Conservation (phyloP, 2,113 vertebrate genomes). For the Tinamus guttatus region DNA sequence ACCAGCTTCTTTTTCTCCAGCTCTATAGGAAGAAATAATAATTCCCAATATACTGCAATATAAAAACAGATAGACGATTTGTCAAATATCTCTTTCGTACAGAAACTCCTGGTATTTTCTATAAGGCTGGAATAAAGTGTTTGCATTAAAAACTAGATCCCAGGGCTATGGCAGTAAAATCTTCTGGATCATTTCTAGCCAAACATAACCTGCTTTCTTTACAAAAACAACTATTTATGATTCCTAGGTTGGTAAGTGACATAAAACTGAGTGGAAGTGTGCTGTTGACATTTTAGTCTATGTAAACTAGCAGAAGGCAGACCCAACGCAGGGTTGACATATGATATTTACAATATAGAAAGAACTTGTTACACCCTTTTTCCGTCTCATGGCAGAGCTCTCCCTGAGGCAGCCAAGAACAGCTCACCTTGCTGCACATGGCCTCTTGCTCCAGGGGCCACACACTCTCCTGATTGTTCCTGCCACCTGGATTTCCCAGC, state of each 20-base stretch:
- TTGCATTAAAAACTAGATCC: background rate
- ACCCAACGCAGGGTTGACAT: constrained; percentile 49
- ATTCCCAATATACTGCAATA: background rate
- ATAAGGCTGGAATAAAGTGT: background rate
- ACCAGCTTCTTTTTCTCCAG: background rate
- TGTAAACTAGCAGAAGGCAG: constrained; percentile 32
- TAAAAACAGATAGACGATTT: background rate
- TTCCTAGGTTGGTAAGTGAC: no score
- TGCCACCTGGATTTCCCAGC: background rate
- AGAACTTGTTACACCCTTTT: constrained; percentile 66
- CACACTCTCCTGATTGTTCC: constrained; percentile 2
- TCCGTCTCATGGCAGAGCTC: constrained; percentile 45
- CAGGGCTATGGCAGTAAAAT: background rate
- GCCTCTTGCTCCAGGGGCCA: constrained; percentile 48
- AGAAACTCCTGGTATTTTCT: background rate
- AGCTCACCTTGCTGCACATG: constrained; percentile 4
- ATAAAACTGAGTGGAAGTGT: constrained; percentile 23
- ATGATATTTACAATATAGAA: constrained; percentile 63
- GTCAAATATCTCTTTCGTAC: background rate
- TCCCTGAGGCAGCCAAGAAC: constrained; percentile 63
- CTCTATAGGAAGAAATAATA: background rate
- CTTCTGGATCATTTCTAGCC: background rate
- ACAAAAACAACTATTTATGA: no score
- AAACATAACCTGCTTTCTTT: background rate
- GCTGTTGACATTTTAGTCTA: constrained; percentile 64